These are phyloP conservation scores for Pachliopta kotzebuea DNA, from an alignment of 2,888 invertebrate genomes.

Conservation along the genomic window DNA sequence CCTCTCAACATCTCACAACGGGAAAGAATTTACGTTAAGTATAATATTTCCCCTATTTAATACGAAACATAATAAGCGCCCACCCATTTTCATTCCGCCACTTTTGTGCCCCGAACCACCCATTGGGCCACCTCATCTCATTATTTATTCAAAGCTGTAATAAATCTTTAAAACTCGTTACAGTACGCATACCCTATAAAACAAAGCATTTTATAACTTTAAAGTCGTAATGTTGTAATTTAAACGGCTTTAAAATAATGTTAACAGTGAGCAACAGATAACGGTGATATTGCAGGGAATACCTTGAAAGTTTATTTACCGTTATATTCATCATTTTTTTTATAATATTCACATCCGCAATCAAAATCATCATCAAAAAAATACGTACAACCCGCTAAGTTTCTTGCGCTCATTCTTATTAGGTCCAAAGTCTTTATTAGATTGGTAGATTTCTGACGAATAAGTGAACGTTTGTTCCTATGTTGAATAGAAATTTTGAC, in stretches of 20 bases:
- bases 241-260: slow-evolving; percentile 27
- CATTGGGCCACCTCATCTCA: slow-evolving; percentile 19
- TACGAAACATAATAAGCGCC: slow-evolving; percentile 16
- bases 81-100: slow-evolving; percentile 17
- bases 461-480: no score
- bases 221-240: slow-evolving; percentile 24
- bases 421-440: no score
- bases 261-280: slow-evolving; percentile 3
- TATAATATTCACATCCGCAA: no score
- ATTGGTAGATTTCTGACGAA: no score
- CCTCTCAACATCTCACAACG: not conserved
- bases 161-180: slow-evolving; percentile 33
- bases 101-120: slow-evolving; percentile 17
- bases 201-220: slow-evolving; percentile 26
- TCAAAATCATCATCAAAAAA: no score
- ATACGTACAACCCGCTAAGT: no score
- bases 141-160: slow-evolving; percentile 32
- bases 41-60: slow-evolving; percentile 16
- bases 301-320: slow-evolving; percentile 23
- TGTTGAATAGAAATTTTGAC: no score
- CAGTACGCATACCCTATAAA: slow-evolving; percentile 28
- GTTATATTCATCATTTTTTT: not conserved
- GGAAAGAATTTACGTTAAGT: slow-evolving; percentile 8
- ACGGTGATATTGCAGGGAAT: slow-evolving; percentile 6
- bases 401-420: no score